A percentile compares a stretch with the other conserved stretches of the same genome.
Evolutionary conservation across 1,140 invertebrate species (phyloP).

Genomic region (Trachelipus rathkii): DNA sequence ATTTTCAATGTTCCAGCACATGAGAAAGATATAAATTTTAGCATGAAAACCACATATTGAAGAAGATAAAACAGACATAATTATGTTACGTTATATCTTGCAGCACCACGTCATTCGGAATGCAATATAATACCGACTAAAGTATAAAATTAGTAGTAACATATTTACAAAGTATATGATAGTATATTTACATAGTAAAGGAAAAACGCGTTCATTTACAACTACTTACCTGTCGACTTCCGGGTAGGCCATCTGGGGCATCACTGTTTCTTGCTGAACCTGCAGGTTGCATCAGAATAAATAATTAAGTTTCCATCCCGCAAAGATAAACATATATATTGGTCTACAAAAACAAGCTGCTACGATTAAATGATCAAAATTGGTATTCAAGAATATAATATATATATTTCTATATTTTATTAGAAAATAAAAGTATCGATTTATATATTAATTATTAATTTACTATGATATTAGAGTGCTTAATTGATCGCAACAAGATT

Average conservation of each 20-base stretch:
- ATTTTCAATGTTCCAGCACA: not conserved
- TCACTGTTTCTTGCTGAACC: constrained; percentile 34
- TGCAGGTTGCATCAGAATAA: constrained; percentile 1
- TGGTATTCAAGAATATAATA: too few relatives aligned
- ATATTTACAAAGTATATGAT: too few relatives aligned
- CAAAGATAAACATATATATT: not conserved
- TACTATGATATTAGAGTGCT: too few relatives aligned
- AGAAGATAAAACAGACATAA: not conserved
- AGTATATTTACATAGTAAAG: not conserved
- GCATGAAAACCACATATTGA: not conserved
- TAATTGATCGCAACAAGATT: too few relatives aligned
- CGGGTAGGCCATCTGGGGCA: constrained; percentile 33
- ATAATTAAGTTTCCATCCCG: not conserved
- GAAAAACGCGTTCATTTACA: too few relatives aligned
- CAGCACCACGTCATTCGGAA: too few relatives aligned
- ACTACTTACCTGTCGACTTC: constrained; percentile 35
- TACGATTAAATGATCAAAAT: too few relatives aligned
- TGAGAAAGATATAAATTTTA: not conserved
- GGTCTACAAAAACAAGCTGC: not conserved
- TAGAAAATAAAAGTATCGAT: too few relatives aligned
- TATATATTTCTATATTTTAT: too few relatives aligned
- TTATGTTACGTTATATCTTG: constrained; percentile 7
- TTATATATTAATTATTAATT: too few relatives aligned
- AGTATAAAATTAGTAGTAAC: too few relatives aligned
- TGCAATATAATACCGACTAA: too few relatives aligned